Evolutionary conservation across 2,888 invertebrate species (phyloP), one percentile per base, ranked within the genome.

Genomic region (Hyalella azteca): DNA sequence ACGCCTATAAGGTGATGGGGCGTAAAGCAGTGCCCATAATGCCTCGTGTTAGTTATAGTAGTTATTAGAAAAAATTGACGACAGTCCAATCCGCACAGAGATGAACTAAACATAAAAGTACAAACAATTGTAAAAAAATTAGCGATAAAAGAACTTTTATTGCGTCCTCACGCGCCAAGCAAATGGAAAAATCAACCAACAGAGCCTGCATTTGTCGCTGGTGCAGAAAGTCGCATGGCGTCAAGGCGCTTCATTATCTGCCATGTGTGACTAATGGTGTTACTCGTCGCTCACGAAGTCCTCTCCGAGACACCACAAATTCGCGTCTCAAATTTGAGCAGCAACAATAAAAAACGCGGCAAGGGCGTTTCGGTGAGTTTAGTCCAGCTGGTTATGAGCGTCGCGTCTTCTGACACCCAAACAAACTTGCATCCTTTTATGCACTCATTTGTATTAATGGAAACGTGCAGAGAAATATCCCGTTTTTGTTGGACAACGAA

Each of bases 131-230:
- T 7, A 5, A 22, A 49, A 49, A 49, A 49, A 49, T 49, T 22
- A 49, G n/a, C n/a, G 22, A 5, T 5, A 49, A 49, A 54, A 26
- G 26, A 54, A 26, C 22, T 11, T 26, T 9, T 26, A 13, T 26
- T 3, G 54, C 22, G 54, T 26, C 26, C 54, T 5, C 66, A 19
- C 66, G 66, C 66, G 32, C n/a, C n/a, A n/a, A n/a, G n/a, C n/a
- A n/a, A n/a, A n/a, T n/a, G n/a, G n/a, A n/a, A n/a, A n/a, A n/a
- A n/a, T n/a, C n/a, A n/a, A n/a, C n/a, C n/a, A n/a, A n/a, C n/a
- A n/a, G n/a, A n/a, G n/a, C n/a, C n/a, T n/a, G n/a, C 66, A 66
- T 66, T 66, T 66, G 66, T 66, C 32, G 66, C 66, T 66, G 66
- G 66, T 36, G 66, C 66, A 36, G 66, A 66, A 66, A 66, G 66